Percentiles rank a stretch among this genome's conserved stretches.
Conservation (phyloP, 2,113 vertebrate genomes). For the Puma concolor region DNA sequence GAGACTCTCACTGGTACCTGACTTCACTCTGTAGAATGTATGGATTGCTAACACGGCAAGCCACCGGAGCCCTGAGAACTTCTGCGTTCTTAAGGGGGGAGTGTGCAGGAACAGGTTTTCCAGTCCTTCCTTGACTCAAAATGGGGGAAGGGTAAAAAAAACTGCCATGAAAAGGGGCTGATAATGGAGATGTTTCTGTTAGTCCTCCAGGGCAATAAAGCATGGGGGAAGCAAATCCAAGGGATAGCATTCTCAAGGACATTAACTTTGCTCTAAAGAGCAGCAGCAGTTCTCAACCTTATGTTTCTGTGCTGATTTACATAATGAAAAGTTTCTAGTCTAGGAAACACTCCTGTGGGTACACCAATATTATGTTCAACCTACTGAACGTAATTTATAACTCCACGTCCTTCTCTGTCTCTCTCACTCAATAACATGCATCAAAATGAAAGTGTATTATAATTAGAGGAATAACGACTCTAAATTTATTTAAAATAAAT, state of each 20-base stretch:
- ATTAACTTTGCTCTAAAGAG: constrained; percentile 48
- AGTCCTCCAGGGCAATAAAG: neutral
- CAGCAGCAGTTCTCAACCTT: constrained; percentile 23
- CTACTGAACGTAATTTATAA: neutral
- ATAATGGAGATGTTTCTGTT: neutral
- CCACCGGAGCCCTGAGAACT: neutral
- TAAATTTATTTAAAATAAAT: neutral
- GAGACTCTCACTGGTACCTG: neutral
- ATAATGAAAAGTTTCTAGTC: constrained; percentile 36
- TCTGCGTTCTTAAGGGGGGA: neutral
- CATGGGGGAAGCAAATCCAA: neutral
- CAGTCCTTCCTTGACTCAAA: neutral
- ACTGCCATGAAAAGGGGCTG: neutral
- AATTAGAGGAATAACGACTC: neutral
- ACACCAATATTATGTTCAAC: neutral
- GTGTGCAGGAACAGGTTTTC: neutral
- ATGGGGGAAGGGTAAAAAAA: neutral
- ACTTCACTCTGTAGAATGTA: neutral
- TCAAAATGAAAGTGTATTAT: neutral
- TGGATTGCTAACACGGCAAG: neutral
- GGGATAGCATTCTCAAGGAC: neutral
- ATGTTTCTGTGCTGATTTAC: constrained; percentile 12
- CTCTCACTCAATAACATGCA: neutral
- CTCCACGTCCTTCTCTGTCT: neutral
- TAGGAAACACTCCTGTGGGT: neutral